A percentile compares a stretch with the other conserved stretches of the same genome.
Conservation (phyloP, 2,113 vertebrate genomes). For the Myiozetetes cayanensis region DNA sequence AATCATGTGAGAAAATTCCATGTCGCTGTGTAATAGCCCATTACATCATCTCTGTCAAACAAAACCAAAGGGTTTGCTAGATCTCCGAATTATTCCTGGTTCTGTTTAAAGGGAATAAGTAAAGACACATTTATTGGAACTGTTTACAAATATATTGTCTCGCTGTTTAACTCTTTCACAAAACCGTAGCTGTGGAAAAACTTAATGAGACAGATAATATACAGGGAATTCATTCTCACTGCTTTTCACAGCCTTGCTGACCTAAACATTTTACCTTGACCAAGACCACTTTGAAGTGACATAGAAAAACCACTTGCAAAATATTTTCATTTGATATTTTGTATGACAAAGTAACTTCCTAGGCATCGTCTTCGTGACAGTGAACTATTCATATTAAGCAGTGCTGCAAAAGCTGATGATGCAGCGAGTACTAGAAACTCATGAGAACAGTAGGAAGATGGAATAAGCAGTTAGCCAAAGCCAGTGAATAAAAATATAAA, state of each 20-base stretch:
- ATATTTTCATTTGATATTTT: neutral
- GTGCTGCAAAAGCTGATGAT: neutral
- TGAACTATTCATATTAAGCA: neutral
- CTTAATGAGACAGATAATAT: neutral
- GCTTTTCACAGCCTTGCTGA: neutral
- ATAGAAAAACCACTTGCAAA: neutral
- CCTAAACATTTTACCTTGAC: neutral
- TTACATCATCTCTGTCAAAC: neutral
- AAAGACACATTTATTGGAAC: neutral
- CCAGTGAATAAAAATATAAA: neutral
- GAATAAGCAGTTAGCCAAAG: neutral
- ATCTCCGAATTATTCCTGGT: neutral
- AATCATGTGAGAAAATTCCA: neutral
- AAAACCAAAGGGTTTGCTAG: neutral
- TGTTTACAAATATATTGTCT: neutral
- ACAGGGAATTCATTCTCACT: neutral
- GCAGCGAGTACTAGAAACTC: neutral
- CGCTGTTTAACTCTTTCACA: neutral
- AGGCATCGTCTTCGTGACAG: accelerated
- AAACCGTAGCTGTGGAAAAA: neutral
- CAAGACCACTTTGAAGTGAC: neutral
- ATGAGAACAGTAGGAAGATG: neutral
- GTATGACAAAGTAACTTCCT: neutral
- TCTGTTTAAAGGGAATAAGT: neutral
- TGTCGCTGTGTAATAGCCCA: accelerated